phyloP scores from a whole-genome alignment of 2,113 vertebrate genomes.

The Nerophis ophidion region DNA sequence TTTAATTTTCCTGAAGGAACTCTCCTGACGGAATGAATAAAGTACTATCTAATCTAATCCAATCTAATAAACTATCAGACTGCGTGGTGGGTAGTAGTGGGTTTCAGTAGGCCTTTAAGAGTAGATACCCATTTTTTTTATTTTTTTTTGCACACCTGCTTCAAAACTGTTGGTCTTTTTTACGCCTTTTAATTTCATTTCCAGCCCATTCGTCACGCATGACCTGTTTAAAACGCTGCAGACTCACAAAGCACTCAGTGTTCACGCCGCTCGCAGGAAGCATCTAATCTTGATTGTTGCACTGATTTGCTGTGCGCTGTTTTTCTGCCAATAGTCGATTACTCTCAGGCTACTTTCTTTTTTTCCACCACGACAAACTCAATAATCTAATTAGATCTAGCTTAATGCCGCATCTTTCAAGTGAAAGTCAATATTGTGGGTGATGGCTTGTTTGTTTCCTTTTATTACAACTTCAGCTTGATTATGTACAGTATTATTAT shows the following conservation, averaged over 20 bases:
- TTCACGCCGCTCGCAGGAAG: not conserved
- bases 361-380: conserved; percentile 2
- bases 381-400: conserved; percentile 19
- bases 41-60: no score
- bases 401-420: conserved; percentile 20
- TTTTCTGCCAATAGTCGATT: not conserved
- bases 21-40: no score
- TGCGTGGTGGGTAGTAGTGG: no score
- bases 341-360: not conserved
- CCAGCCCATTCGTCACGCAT: not conserved
- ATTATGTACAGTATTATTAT: conserved; percentile 16
- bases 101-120: no score
- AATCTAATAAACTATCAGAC: no score
- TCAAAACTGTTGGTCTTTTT: not conserved
- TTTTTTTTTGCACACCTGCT: not conserved
- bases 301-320: not conserved
- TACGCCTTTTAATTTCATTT: conserved; percentile 8
- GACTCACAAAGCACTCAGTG: conserved; percentile 5
- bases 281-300: not conserved
- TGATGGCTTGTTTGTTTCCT: no score
- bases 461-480: not conserved
- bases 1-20: no score
- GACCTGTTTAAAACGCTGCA: not conserved
- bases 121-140: not conserved
- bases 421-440: conserved; percentile 17